These are phyloP conservation scores for Drosophila siamana DNA, from an alignment of 2,888 invertebrate species.

Conservation along the genomic window DNA sequence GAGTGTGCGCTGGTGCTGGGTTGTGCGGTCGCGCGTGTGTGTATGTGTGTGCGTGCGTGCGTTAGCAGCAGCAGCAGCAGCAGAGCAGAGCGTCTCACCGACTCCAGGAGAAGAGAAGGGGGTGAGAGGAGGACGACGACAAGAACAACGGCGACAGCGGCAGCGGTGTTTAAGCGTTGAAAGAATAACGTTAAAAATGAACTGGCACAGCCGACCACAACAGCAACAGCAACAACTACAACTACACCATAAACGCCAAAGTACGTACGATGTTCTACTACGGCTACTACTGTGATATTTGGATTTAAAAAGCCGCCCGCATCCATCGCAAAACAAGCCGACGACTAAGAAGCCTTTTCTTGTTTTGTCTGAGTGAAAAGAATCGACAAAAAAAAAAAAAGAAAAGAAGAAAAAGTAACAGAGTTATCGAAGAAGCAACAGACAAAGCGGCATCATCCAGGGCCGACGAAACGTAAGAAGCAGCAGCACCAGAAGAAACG, in stretches of 20 bases:
- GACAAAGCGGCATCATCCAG: constrained; percentile 67
- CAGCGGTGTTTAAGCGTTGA: constrained; percentile 62
- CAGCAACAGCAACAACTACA: constrained; percentile 44
- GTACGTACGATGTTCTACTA: constrained; percentile 53
- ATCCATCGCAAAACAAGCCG: constrained; percentile 13
- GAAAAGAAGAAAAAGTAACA: constrained; percentile 37
- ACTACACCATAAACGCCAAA: constrained; percentile 47
- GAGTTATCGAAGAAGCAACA: constrained; percentile 44
- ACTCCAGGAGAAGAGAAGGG: constrained; percentile 39
- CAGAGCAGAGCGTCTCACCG: constrained; percentile 6
- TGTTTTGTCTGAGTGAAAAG: constrained; percentile 40
- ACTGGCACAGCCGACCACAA: constrained; percentile 58
- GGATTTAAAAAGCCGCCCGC: constrained; percentile 60
- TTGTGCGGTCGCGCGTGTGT: constrained; percentile 54
- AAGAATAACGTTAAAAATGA: constrained; percentile 68
- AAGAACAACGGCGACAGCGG: constrained; percentile 56
- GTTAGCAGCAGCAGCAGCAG: constrained; percentile 44
- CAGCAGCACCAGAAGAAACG: constrained; percentile 35
- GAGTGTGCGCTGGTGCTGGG: constrained; percentile 58
- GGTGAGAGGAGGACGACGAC: constrained; percentile 37
- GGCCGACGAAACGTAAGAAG: constrained; percentile 28
- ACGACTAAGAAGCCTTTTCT: constrained; percentile 41
- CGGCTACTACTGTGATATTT: constrained; percentile 71
- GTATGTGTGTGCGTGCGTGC: constrained; percentile 42
- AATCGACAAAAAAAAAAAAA: constrained; percentile 18